Percentiles rank a stretch among this genome's conserved stretches.
Conservation (phyloP, 2,113 vertebrate species). For the Platycercus adscitus region DNA sequence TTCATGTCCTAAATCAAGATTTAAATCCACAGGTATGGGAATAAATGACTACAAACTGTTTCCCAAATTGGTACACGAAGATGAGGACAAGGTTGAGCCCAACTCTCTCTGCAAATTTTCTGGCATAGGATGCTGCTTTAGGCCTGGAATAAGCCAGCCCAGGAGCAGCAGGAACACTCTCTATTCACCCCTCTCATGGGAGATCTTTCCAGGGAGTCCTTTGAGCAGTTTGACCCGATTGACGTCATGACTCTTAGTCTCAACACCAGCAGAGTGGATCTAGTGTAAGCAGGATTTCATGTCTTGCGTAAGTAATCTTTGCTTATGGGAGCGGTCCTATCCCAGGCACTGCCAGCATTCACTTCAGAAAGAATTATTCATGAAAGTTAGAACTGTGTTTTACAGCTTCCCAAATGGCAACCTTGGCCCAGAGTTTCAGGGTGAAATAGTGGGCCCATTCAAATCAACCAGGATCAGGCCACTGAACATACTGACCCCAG, state of each 20-base stretch:
- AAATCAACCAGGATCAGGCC: conserved; percentile 8
- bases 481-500: background rate
- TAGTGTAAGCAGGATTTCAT: background rate
- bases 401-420: background rate
- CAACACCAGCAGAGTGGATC: background rate
- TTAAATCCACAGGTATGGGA: background rate
- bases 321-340: background rate
- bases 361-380: conserved; percentile 24
- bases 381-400: background rate
- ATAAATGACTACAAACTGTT: background rate
- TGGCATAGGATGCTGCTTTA: background rate
- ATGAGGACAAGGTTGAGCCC: background rate
- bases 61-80: background rate
- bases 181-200: background rate
- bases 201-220: background rate
- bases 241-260: background rate
- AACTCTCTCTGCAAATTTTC: background rate
- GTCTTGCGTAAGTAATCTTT: background rate
- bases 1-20: background rate
- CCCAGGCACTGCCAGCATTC: background rate
- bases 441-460: background rate
- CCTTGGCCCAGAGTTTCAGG: background rate
- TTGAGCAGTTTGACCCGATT: background rate
- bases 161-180: background rate
- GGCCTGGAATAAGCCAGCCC: background rate